Base-by-base conservation (phyloP, 2,797 vertebrate genomes). In the Triplophysa yarkandensis region DNA sequence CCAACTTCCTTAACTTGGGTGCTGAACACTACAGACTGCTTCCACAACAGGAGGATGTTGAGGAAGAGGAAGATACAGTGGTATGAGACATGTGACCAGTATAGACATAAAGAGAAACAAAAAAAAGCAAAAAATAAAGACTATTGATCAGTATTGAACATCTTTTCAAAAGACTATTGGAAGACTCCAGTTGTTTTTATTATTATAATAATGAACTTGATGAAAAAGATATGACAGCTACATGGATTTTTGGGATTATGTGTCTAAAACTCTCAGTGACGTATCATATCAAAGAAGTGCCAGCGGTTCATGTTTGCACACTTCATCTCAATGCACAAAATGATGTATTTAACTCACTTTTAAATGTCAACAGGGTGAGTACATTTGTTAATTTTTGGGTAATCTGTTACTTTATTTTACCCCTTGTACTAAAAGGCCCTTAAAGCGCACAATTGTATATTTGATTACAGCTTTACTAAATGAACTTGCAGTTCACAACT, bases 11-110 rank as follows among this genome's bases (percentile, higher is more conserved):
- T 68, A 82, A 86, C 0, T 7, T 87, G 58, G 81, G 84, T 13
- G 61, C 32, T 0, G 92, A 92, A 67, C 88, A 88, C 23, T 93
- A 93, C 86, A 83, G 64, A 16, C 90, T 91, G 57, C 83, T 93
- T 23, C 69, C 89, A 10, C 92, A 92, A 78, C 87, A 87, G 82
- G 91, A 91, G 67, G 90, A 90, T 10, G 70, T 16, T 1, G 87
- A 83, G 14, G 89, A 88, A 2, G 89, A 90, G 4, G 87, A 89
- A 89, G 41, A 84, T 34, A 86, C 84, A 2, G 75, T 70, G 43
- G 58, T 86, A 16, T 86, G 67, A 81, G 21, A 16, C 25, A 52
- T 17, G 21, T 5, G 25, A 41, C 27, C 25, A 6, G 9, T 16
- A 43, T 62, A 16, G 46, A 44, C 67, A 41, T 54, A 28, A 41